These are phyloP conservation scores for Mycteria americana DNA, from an alignment of 2,797 vertebrate genomes.

Conservation along the genomic window DNA sequence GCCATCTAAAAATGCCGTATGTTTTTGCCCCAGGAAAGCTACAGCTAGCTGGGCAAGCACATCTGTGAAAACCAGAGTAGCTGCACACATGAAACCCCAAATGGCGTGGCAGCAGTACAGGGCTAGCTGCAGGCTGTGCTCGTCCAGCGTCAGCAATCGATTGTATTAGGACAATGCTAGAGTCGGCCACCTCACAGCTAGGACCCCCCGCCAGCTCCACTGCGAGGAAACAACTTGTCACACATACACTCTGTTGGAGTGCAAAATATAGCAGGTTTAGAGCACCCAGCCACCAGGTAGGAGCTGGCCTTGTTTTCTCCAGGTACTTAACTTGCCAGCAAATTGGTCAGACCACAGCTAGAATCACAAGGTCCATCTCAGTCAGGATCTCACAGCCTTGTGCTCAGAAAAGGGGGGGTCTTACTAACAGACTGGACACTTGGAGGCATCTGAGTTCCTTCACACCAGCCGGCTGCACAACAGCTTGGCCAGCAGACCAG, in stretches of 20 bases:
- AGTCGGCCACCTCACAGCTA: background rate
- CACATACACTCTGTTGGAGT: accelerated
- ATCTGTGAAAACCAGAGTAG: background rate
- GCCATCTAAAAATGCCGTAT: accelerated
- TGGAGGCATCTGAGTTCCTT: background rate
- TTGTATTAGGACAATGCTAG: accelerated
- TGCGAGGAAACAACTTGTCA: background rate
- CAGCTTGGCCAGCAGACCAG: background rate
- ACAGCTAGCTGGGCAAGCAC: background rate
- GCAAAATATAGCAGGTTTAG: background rate
- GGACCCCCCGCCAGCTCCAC: background rate
- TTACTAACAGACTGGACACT: background rate
- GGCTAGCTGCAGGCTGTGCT: background rate
- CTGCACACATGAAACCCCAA: background rate
- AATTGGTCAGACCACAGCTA: background rate
- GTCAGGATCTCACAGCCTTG: background rate
- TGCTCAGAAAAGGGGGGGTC: background rate
- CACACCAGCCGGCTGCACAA: background rate
- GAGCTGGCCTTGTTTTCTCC: background rate
- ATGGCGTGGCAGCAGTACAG: background rate
- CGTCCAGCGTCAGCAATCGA: accelerated
- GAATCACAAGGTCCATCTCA: background rate
- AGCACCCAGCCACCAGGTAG: background rate
- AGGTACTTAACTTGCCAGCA: background rate
- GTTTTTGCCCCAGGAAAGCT: background rate